Percentiles rank a stretch among this genome's conserved stretches.
Conservation (phyloP, 1,140 invertebrate genomes). For the Colletes latitarsis region DNA sequence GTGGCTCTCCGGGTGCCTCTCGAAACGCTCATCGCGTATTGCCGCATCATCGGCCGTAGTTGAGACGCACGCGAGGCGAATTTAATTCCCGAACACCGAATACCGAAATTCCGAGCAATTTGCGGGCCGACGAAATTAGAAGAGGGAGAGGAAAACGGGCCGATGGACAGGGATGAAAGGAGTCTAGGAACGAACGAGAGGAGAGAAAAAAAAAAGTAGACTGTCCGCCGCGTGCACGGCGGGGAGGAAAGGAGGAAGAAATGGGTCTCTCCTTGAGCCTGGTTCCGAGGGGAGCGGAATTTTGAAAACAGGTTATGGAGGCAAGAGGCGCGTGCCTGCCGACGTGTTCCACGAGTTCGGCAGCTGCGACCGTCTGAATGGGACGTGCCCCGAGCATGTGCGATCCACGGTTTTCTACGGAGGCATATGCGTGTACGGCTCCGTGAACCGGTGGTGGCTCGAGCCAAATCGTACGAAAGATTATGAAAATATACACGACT, state of each 20-base stretch:
- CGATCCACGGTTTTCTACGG: constrained; percentile 49
- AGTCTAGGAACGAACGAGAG: too few species aligned
- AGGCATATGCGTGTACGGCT: constrained; percentile 43
- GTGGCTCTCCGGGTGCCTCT: constrained; percentile 14
- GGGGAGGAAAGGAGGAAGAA: constrained; percentile 27
- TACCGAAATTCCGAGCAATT: constrained; percentile 6
- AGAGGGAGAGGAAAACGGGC: neutral
- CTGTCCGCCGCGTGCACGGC: too few species aligned
- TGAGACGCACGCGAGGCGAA: neutral
- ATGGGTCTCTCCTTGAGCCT: constrained; percentile 24
- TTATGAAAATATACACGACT: constrained; percentile 41
- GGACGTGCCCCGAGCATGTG: constrained; percentile 53
- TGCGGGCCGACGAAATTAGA: neutral
- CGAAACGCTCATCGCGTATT: constrained; percentile 7
- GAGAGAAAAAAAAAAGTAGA: too few species aligned
- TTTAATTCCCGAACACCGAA: constrained; percentile 11
- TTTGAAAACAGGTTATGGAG: constrained; percentile 55
- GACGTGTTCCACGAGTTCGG: constrained; percentile 48
- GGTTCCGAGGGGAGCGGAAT: constrained; percentile 32
- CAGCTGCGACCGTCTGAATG: constrained; percentile 54
- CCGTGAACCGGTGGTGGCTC: constrained; percentile 35
- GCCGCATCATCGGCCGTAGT: constrained; percentile 34
- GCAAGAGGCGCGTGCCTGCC: constrained; percentile 52
- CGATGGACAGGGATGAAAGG: too few species aligned
- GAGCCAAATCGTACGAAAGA: constrained; percentile 46